Conservation (phyloP, 2,888 invertebrate species). For the Zeuzera pyrina region DNA sequence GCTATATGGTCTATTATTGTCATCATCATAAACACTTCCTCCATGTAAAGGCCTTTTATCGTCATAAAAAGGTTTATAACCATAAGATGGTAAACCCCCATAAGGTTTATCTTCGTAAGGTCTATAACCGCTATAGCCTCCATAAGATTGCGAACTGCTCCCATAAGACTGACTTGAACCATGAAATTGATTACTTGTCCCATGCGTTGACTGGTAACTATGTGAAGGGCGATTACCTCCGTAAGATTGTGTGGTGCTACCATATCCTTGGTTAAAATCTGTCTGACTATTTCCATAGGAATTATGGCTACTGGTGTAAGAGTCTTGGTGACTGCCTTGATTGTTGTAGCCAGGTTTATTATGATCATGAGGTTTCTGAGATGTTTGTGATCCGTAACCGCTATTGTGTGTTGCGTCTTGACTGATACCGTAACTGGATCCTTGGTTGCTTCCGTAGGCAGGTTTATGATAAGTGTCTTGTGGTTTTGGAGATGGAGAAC, state of each 20-base stretch:
- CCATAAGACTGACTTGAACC: constrained; percentile 2
- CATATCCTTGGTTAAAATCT: constrained; percentile 9
- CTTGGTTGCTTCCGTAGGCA: constrained; percentile 11
- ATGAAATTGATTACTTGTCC: no score
- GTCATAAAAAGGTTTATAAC: no score
- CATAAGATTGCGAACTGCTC: constrained; percentile 8
- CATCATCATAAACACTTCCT: no score
- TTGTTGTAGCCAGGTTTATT: constrained; percentile 17
- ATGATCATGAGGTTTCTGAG: constrained; percentile 8
- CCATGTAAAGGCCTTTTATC: no score
- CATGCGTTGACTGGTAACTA: constrained; percentile 1
- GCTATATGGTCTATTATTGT: no score
- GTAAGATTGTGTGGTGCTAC: constrained; percentile 12
- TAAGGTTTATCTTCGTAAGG: constrained; percentile 5
- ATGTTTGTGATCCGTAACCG: constrained; percentile 10
- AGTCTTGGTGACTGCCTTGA: constrained; percentile 9
- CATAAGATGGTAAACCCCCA: no score
- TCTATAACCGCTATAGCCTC: constrained; percentile 7
- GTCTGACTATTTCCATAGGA: constrained; percentile 11
- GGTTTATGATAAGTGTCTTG: constrained; percentile 7
- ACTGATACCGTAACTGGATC: constrained; percentile 19
- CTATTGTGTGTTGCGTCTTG: constrained; percentile 14
- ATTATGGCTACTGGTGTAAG: constrained; percentile 7
- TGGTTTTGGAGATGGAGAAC: constrained; percentile 8
- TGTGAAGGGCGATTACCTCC: constrained; percentile 3